A percentile compares a stretch with the other conserved stretches of the same genome.
Conservation (phyloP, 1,140 invertebrate genomes). For the Brachionus koreanus region DNA sequence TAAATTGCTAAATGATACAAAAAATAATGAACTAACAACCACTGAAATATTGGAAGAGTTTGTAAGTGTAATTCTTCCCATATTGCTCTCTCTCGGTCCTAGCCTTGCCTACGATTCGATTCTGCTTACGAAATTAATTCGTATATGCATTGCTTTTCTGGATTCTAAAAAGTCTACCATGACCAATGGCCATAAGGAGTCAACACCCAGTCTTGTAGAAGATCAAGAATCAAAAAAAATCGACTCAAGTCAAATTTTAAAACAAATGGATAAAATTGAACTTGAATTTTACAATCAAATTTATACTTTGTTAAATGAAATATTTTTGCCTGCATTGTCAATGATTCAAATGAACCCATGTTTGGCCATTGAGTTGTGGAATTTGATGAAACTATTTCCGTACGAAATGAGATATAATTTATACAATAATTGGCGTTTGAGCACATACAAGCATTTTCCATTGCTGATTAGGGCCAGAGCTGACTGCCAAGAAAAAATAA, state of each 20-base stretch:
- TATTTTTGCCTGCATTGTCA: constrained; percentile 80
- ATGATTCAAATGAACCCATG: constrained; percentile 89
- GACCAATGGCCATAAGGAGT: constrained; percentile 17
- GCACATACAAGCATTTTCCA: constrained; percentile 75
- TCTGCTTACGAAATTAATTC: constrained; percentile 45
- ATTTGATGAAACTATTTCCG: constrained; percentile 80
- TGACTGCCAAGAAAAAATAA: constrained; percentile 81
- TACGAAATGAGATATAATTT: constrained; percentile 84
- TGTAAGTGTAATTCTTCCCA: not conserved
- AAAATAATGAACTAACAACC: not conserved
- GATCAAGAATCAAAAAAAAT: not conserved
- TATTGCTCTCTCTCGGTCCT: not conserved
- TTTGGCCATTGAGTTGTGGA: constrained; percentile 91
- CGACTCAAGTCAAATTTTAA: not conserved
- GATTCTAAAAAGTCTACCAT: constrained; percentile 18
- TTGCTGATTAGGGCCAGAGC: constrained; percentile 74
- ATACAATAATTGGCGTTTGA: constrained; percentile 89
- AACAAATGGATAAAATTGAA: not conserved
- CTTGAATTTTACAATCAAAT: constrained; percentile 43
- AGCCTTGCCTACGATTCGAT: constrained; percentile 32
- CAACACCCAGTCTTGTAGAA: not conserved
- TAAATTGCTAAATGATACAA: not conserved
- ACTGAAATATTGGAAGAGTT: not conserved
- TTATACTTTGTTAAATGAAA: constrained; percentile 69
- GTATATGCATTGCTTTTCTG: constrained; percentile 34